Conservation (phyloP, 2,113 vertebrate genomes). For the Rhabdornis inornatus region DNA sequence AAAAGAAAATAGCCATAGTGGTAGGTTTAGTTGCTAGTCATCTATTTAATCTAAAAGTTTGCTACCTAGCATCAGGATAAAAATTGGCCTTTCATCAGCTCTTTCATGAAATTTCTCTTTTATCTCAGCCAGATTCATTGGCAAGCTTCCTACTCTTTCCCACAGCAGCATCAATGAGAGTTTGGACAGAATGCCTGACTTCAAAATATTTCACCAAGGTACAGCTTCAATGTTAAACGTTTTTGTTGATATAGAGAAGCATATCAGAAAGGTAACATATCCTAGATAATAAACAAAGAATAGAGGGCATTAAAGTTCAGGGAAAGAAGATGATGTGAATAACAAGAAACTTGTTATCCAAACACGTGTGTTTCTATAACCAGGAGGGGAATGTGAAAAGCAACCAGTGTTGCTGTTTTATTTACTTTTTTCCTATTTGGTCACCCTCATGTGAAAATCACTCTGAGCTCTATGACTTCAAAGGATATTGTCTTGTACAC, state of each 20-base stretch:
- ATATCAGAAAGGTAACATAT: neutral
- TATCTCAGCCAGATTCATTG: neutral
- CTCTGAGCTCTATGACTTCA: neutral
- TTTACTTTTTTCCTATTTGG: constrained; percentile 24
- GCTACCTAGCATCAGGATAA: neutral
- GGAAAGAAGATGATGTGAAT: neutral
- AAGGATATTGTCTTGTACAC: constrained; percentile 17
- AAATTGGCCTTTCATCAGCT: neutral
- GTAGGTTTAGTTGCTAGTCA: neutral
- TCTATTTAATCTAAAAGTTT: neutral
- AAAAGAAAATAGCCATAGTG: neutral
- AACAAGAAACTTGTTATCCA: neutral
- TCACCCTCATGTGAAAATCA: constrained; percentile 15
- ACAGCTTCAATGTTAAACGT: neutral
- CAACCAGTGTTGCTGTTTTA: neutral
- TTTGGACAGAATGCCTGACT: neutral
- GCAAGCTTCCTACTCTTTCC: neutral
- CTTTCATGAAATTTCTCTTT: neutral
- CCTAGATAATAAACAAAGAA: neutral
- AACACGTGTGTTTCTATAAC: neutral
- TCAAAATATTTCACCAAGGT: neutral
- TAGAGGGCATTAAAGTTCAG: neutral
- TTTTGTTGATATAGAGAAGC: neutral
- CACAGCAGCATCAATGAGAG: neutral
- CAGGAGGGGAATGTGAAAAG: constrained; percentile 24